Percentiles rank a stretch among this genome's conserved stretches.
These are phyloP conservation scores for Prolemur simus DNA, from an alignment of 2,113 vertebrate genomes.

Conservation along the genomic window DNA sequence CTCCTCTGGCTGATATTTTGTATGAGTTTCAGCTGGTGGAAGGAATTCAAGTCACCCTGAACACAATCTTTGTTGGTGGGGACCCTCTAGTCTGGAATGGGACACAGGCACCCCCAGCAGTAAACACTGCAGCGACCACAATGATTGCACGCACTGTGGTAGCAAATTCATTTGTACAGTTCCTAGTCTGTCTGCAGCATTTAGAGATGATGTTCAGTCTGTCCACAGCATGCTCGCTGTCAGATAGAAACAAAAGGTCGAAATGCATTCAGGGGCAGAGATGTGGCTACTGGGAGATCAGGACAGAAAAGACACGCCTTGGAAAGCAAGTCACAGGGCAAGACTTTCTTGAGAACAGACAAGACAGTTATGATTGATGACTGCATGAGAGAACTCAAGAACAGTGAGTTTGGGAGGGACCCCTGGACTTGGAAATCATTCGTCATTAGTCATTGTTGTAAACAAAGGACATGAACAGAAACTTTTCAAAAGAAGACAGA, in stretches of 20 bases:
- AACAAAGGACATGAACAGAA: neutral
- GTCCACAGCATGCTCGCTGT: no score
- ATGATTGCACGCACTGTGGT: no score
- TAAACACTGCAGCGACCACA: neutral
- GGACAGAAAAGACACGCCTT: neutral
- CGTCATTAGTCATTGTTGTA: neutral
- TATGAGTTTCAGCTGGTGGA: neutral
- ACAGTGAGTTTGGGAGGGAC: no score
- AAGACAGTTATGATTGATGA: neutral
- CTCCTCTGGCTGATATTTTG: neutral
- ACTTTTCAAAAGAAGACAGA: no score
- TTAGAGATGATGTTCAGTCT: neutral
- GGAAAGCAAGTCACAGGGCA: no score
- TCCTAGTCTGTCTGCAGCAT: neutral
- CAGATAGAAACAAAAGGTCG: neutral
- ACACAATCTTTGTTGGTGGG: neutral
- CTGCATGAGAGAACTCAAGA: neutral
- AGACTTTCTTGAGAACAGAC: no score
- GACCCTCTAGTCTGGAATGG: neutral
- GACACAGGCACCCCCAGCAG: fast-evolving
- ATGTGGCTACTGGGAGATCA: neutral
- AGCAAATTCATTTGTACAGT: no score
- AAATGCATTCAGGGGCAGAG: neutral
- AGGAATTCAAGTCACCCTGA: neutral
- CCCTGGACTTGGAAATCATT: neutral